Percentiles rank a stretch among this genome's conserved stretches.
Conservation (phyloP, 1,140 invertebrate genomes). For the Phymorhynchus buccinoides region DNA sequence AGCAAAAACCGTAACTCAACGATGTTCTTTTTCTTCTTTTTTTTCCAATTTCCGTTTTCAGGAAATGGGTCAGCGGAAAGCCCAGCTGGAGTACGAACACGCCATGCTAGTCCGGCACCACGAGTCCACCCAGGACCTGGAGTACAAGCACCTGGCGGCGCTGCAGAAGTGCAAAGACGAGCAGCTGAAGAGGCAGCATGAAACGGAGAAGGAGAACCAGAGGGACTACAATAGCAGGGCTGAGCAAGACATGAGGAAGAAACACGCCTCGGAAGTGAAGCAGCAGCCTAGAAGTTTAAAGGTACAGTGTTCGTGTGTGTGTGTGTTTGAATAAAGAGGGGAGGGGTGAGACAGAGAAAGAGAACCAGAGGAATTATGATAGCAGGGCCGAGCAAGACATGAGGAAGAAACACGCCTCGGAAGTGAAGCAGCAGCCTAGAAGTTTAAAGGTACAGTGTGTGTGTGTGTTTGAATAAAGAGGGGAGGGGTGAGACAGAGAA, state of each 20-base stretch:
- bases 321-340: too few species aligned
- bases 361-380: slow-evolving; percentile 98
- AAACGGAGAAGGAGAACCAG: slow-evolving; percentile 95
- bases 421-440: slow-evolving; percentile 98
- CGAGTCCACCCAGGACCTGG: slow-evolving; percentile 95
- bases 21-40: too few species aligned
- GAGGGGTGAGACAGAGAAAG: slow-evolving; percentile 93
- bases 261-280: slow-evolving; percentile 96
- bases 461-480: too few species aligned
- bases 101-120: slow-evolving; percentile 95
- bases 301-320: too few species aligned
- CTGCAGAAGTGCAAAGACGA: slow-evolving; percentile 94
- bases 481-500: too few species aligned
- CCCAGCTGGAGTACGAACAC: slow-evolving; percentile 95
- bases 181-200: slow-evolving; percentile 87
- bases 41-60: slow-evolving; percentile 75
- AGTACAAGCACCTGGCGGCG: slow-evolving; percentile 89
- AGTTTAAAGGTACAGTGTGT: slow-evolving; percentile 89
- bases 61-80: slow-evolving; percentile 95
- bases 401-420: slow-evolving; percentile 95
- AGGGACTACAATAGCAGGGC: slow-evolving; percentile 96
- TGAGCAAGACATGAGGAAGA: slow-evolving; percentile 94
- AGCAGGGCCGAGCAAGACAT: slow-evolving; percentile 92
- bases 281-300: slow-evolving; percentile 99
- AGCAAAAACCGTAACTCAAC: too few species aligned